Conservation (phyloP, 2,888 invertebrate genomes). For the Cantharis lateralis region DNA sequence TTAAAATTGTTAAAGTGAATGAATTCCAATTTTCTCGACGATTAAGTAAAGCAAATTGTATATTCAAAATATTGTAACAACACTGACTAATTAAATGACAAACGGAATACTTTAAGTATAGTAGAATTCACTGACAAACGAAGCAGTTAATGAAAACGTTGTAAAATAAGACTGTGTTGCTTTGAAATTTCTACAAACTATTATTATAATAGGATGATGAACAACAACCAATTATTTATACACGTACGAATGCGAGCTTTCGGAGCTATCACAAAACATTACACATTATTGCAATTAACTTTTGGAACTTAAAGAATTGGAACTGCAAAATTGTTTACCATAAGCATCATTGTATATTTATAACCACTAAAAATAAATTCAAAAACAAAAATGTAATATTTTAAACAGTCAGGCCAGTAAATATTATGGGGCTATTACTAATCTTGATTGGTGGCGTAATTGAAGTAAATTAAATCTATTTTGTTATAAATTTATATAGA, state of each 20-base stretch:
- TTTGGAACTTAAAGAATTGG: too few relatives aligned
- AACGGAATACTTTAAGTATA: neutral
- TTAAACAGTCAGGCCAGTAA: too few relatives aligned
- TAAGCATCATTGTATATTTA: neutral
- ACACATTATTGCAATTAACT: neutral
- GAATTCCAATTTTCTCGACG: neutral
- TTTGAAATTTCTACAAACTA: neutral
- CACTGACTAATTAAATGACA: neutral
- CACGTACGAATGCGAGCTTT: neutral
- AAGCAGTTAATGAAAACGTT: neutral
- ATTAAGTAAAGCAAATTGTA: neutral
- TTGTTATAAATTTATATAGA: conserved; percentile 11
- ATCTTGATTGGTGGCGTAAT: conserved; percentile 6
- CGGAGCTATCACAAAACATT: neutral
- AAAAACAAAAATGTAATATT: too few relatives aligned
- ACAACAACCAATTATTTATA: neutral
- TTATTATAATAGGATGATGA: neutral
- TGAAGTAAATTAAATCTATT: conserved; percentile 18
- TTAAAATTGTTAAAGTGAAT: neutral
- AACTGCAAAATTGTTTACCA: neutral
- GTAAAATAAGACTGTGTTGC: neutral
- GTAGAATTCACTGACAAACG: neutral
- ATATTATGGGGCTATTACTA: neutral
- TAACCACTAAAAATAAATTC: neutral
- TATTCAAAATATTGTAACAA: neutral